Evolutionary conservation across 2,797 vertebrate genomes (phyloP), one percentile per base, ranked within the genome.

Genomic region (Babyrousa celebensis): DNA sequence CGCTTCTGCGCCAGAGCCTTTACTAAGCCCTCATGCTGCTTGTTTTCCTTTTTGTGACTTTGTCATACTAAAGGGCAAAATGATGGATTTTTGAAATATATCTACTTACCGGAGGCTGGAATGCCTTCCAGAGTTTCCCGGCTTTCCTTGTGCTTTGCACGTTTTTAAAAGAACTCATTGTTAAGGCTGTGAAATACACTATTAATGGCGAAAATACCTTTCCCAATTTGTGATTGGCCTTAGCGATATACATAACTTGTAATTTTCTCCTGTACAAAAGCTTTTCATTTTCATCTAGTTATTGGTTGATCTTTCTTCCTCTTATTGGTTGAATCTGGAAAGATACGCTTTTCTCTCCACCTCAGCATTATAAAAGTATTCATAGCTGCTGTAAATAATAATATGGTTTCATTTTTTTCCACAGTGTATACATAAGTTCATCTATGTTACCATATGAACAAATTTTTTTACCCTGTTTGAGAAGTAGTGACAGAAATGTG

Each of bases 141-240:
- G 5, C 78, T 79, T 94, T 63, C 23, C 27, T 78, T 79, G 18
- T 43, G 18, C 68, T 92, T 92, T 75, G 16, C 25, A 43, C 18
- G 21, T 92, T 95, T 77, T 93, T 91, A 32, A 85, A 82, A 72
- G 36, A 70, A 20, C 29, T 82, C 48, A 87, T 93, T 96, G 12
- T 43, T 93, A 84, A 63, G 52, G 40, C 29, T 80, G 16, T 83
- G 85, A 56, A 86, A 29, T 75, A 5, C 11, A 2, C 7, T 84
- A 78, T 84, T 32, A 63, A 84, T 15, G 29, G 82, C 77, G 36
- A 77, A 95, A 77, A 8, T 72, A 29, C 16, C 25, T 93, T 78
- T 94, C 54, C 65, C 2, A 65, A 25, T 74, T 71, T 70, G 23
- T 74, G 40, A 82, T 72, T 82, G 67, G 68, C 20, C 29, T 91